Base-by-base conservation (phyloP, 2,888 invertebrate species). In the Boloria euphrosyne region DNA sequence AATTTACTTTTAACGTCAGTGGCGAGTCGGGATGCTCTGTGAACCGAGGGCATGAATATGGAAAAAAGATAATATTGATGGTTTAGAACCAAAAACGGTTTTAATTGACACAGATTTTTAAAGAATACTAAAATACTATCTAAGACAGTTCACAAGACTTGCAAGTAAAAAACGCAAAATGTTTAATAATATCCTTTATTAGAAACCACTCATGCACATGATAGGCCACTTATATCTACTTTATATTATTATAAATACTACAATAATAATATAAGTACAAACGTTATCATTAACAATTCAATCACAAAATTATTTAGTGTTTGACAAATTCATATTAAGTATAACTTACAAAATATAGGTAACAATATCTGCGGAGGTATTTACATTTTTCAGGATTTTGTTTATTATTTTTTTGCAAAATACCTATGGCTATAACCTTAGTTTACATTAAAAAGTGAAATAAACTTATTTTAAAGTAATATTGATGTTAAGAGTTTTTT, bases 191-290 rank as follows among this genome's bases (percentile, higher is more conserved):
- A 55, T 62, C 27, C 64, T 75, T 73, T 73, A 73, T 74, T 76
- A 73, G 64, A 74, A 78, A 78, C 74, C 83, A 81, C 73, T 76
- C 81, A 80, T 75, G 78, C 79, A 80, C 77, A 78, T 79, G 80
- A 78, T 80, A 79, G 80, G 79, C 73, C 79, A 80, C 78, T 75
- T 78, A 79, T 22, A 17, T 57, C 63, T 79, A 86, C 88, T 89
- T 88, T 75, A 76, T 87, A 88, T 87, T 84, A 86, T 89, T 88
- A 88, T 84, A 10, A 38, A 38, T 38, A 77, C 68, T 71, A 78
- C 63, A 82, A 87, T 88, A 89, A 89, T 80, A 87, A 87, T 85
- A 75, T 66, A 76, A 74, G 75, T 73, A 72, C 61, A 50, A 68
- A 68, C 47, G 51, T 18, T 27, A 22, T 13, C 14, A 43, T 61